These are phyloP conservation scores for Lapara coniferarum DNA, from an alignment of 2,888 invertebrate genomes.

Conservation along the genomic window DNA sequence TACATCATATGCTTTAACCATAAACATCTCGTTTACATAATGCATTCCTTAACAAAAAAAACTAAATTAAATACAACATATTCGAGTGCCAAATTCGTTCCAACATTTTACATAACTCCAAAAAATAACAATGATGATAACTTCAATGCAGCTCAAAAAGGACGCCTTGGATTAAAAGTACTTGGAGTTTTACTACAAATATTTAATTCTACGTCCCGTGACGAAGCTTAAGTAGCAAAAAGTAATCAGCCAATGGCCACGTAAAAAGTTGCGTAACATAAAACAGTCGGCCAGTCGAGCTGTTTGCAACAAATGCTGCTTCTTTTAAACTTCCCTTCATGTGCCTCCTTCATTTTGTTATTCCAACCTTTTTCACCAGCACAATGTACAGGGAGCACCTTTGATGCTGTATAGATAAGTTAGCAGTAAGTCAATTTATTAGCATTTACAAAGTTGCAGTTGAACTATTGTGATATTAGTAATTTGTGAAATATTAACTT, in stretches of 20 bases:
- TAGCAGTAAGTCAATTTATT: background rate
- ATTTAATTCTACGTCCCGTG: conserved; percentile 24
- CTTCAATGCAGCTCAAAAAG: background rate
- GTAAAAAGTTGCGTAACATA: conserved; percentile 38
- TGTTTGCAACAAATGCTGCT: conserved; percentile 58
- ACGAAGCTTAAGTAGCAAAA: conserved; percentile 28
- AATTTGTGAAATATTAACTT: no score
- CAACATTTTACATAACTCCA: background rate
- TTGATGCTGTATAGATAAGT: background rate
- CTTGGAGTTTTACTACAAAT: conserved; percentile 35
- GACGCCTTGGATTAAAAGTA: background rate
- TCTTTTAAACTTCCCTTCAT: conserved; percentile 56
- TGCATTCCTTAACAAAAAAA: no score
- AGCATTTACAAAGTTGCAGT: no score
- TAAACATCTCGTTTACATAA: no score
- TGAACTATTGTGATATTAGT: no score
- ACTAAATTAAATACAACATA: no score
- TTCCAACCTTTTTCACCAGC: conserved; percentile 62
- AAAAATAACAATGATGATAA: background rate
- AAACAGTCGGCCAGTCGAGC: conserved; percentile 34
- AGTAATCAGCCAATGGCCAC: conserved; percentile 42
- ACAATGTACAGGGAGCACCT: conserved; percentile 46
- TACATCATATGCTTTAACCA: no score
- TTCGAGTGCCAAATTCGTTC: background rate
- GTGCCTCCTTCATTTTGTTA: conserved; percentile 62